These are phyloP conservation scores for Volucella inflata DNA, from an alignment of 2,888 invertebrate species.

Conservation along the genomic window DNA sequence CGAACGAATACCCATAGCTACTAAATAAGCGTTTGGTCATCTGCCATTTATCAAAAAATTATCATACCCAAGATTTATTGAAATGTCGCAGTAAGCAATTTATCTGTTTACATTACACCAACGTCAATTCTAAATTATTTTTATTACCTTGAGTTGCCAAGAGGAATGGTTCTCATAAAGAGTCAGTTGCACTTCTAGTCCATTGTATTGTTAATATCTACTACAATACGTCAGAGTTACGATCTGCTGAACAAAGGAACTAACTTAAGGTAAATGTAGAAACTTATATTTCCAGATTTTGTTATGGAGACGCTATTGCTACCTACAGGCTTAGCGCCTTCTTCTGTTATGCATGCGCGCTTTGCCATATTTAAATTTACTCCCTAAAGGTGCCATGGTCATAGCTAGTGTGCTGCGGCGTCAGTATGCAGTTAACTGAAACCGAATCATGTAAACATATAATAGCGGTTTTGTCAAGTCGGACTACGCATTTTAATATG, in stretches of 20 bases:
- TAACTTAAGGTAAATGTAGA: slow-evolving; percentile 27
- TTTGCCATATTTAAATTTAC: slow-evolving; percentile 43
- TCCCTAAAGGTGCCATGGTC: slow-evolving; percentile 58
- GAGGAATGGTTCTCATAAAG: slow-evolving; percentile 46
- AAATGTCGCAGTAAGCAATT: slow-evolving; percentile 35
- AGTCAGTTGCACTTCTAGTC: slow-evolving; percentile 45
- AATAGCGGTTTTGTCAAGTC: slow-evolving; percentile 54
- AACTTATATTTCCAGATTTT: slow-evolving; percentile 28
- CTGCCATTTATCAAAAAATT: slow-evolving; percentile 19
- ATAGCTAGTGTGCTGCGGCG: slow-evolving; percentile 28
- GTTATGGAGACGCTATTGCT: slow-evolving; percentile 44
- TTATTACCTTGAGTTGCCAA: slow-evolving; percentile 34
- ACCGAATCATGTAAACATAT: slow-evolving; percentile 54
- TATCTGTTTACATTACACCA: slow-evolving; percentile 33
- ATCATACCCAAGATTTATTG: slow-evolving; percentile 39
- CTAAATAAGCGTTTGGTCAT: background rate
- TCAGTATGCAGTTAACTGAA: slow-evolving; percentile 45
- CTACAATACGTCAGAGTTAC: slow-evolving; percentile 21
- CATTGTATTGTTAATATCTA: slow-evolving; percentile 28
- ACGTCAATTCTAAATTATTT: slow-evolving; percentile 44
- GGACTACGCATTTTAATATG: slow-evolving; percentile 63
- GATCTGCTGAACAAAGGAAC: slow-evolving; percentile 47
- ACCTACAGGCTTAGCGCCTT: slow-evolving; percentile 48
- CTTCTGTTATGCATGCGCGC: slow-evolving; percentile 45
- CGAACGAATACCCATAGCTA: no score